A percentile compares a stretch with the other conserved stretches of the same genome.
phyloP scores from a whole-genome alignment of 2,888 invertebrate genomes.

The Agonopterix alstromeriana region DNA sequence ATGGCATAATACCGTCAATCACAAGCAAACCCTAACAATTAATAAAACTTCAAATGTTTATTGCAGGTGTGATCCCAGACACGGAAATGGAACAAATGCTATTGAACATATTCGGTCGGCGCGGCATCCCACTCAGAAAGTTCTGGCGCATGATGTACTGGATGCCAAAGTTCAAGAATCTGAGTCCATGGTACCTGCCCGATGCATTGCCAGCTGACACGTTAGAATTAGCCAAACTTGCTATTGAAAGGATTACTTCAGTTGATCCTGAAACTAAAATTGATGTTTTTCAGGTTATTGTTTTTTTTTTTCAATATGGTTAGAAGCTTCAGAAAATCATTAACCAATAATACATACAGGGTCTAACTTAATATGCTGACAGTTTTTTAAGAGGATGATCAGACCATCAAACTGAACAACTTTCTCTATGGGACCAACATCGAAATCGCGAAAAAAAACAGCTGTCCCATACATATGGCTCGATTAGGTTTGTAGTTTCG shows the following conservation, averaged over 20 bases:
- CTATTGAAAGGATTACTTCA: conserved; percentile 88
- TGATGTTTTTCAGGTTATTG: conserved; percentile 77
- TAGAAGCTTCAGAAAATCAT: no score
- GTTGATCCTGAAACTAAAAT: conserved; percentile 86
- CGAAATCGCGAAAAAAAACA: no score
- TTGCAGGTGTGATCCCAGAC: conserved; percentile 91
- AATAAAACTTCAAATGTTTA: no score
- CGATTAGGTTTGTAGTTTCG: no score
- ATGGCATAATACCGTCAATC: no score
- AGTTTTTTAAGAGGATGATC: no score
- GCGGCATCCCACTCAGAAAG: conserved; percentile 84
- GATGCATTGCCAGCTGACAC: conserved; percentile 85
- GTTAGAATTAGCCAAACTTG: conserved; percentile 87
- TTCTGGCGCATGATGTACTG: conserved; percentile 91
- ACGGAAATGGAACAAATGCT: conserved; percentile 90
- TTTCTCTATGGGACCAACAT: no score
- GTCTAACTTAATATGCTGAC: no score
- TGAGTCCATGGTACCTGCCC: conserved; percentile 91
- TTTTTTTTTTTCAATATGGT: conserved; percentile 2
- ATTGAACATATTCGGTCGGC: conserved; percentile 87
- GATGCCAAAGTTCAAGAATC: conserved; percentile 95
- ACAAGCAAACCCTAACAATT: no score
- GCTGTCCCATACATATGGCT: no score
- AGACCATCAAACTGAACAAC: no score
- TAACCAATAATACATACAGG: no score